Conservation (phyloP, 2,797 vertebrate genomes). For the Neomorphus geoffroyi region DNA sequence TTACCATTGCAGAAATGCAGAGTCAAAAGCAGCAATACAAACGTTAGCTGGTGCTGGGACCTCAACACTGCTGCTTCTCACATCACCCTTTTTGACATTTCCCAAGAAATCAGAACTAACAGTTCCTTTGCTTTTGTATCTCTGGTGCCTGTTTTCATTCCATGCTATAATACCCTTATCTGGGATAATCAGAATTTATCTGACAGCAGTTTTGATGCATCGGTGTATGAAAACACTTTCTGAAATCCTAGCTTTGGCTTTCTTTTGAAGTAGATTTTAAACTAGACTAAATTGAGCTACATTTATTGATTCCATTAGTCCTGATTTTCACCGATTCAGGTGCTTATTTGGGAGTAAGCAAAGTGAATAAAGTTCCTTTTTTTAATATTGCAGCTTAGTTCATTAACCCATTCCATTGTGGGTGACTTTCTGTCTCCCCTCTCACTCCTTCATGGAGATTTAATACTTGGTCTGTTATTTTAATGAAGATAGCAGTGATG, state of each 20-base stretch:
- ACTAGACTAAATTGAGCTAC: neutral
- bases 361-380: neutral
- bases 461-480: neutral
- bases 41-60: neutral
- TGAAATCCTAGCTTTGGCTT: neutral
- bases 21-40: neutral
- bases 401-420: neutral
- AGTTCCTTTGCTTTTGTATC: neutral
- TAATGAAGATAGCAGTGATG: neutral
- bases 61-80: neutral
- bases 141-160: neutral
- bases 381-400: neutral
- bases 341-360: neutral
- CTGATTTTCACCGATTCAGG: neutral
- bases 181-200: neutral
- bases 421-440: neutral
- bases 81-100: neutral
- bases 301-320: slow-evolving; percentile 4
- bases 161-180: neutral
- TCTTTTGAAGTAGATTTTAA: neutral
- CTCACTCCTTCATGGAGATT: neutral
- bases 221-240: neutral
- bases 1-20: neutral
- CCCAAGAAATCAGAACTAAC: neutral
- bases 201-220: neutral